Percentiles rank a stretch among this genome's conserved stretches.
These are phyloP conservation scores for Coleophora flavipennella DNA, from an alignment of 2,888 invertebrate species.

Conservation along the genomic window DNA sequence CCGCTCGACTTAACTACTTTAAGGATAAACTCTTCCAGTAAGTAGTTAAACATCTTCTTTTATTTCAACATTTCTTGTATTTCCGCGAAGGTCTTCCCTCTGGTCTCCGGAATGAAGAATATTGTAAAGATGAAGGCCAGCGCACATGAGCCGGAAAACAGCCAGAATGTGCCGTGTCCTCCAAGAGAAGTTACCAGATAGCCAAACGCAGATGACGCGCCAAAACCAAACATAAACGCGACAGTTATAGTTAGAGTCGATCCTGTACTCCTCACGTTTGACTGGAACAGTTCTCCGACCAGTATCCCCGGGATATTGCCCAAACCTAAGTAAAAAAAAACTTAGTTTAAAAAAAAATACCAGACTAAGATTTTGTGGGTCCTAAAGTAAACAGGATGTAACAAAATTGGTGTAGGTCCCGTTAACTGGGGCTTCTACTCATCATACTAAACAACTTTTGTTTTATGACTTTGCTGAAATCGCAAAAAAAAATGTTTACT, in stretches of 20 bases:
- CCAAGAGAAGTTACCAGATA: conserved; percentile 16
- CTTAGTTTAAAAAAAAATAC: too few relatives aligned
- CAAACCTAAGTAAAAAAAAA: conserved; percentile 22
- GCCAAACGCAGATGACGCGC: conserved; percentile 20
- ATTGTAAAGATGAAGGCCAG: not conserved
- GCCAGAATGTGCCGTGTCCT: not conserved
- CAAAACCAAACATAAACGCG: conserved; percentile 25
- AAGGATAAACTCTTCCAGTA: too few relatives aligned
- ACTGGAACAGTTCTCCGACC: conserved; percentile 30
- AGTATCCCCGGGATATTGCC: conserved; percentile 28
- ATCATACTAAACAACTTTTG: too few relatives aligned
- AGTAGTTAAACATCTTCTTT: too few relatives aligned
- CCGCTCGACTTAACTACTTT: too few relatives aligned
- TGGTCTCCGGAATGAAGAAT: not conserved
- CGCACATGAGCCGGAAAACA: not conserved
- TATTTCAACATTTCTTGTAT: conserved; percentile 4
- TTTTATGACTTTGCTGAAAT: too few relatives aligned
- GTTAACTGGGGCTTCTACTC: too few relatives aligned
- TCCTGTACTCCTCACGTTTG: conserved; percentile 27
- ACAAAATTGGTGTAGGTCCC: too few relatives aligned
- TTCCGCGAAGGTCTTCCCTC: not conserved
- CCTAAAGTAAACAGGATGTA: too few relatives aligned
- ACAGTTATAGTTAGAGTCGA: conserved; percentile 20
- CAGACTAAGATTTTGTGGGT: too few relatives aligned
- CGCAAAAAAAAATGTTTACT: too few relatives aligned